Evolutionary conservation across 2,888 invertebrate species (phyloP).

Genomic region (Colostygia pectinataria): DNA sequence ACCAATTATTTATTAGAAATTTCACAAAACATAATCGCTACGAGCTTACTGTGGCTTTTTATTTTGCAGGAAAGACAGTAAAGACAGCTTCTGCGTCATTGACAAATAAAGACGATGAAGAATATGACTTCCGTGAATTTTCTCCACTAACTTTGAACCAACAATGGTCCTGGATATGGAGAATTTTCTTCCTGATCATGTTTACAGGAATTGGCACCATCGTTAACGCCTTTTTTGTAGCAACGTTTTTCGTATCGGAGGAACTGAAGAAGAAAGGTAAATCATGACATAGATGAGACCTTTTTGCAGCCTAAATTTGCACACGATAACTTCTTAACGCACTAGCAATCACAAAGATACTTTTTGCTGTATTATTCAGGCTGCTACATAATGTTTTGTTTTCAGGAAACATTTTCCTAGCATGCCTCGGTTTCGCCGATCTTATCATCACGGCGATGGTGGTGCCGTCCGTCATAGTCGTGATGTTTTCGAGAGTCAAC

Average conservation of each 20-base stretch:
- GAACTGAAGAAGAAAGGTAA: slow-evolving; percentile 46
- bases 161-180: slow-evolving; percentile 87
- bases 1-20: too few species aligned
- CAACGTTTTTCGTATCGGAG: slow-evolving; percentile 52
- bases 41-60: too few species aligned
- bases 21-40: too few species aligned
- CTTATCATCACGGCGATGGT: slow-evolving; percentile 86
- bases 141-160: slow-evolving; percentile 86
- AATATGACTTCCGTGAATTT: slow-evolving; percentile 31
- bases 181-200: slow-evolving; percentile 78
- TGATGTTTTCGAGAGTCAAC: slow-evolving; percentile 85
- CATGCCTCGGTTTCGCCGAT: slow-evolving; percentile 88
- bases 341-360: too few species aligned
- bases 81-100: too few species aligned
- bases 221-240: slow-evolving; percentile 54
- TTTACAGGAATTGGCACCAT: slow-evolving; percentile 40
- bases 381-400: slow-evolving; percentile 3
- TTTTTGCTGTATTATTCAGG: too few species aligned
- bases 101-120: too few species aligned
- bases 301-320: too few species aligned
- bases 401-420: slow-evolving; percentile 88
- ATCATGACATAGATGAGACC: too few species aligned
- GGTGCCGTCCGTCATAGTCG: slow-evolving; percentile 87
- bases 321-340: too few species aligned
- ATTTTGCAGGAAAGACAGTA: too few species aligned